A percentile compares a stretch with the other conserved stretches of the same genome.
Evolutionary conservation across 2,113 vertebrate species (phyloP).

Genomic region (Ptyas mucosa): DNA sequence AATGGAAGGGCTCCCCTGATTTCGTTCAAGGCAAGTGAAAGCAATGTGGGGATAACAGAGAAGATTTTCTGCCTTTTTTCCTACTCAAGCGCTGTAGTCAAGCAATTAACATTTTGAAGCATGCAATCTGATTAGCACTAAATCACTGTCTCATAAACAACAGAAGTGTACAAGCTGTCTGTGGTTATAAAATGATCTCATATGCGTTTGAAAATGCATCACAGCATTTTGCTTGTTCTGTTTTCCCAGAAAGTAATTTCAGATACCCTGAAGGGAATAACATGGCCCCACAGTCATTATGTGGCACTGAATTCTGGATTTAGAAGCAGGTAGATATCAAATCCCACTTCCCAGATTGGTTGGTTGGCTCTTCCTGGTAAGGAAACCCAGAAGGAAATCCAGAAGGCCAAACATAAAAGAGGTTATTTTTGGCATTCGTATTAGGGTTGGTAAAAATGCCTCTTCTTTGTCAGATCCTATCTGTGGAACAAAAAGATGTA

Average conservation of each 20-base stretch:
- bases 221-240: neutral
- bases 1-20: neutral
- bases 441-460: neutral
- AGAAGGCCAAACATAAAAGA: neutral
- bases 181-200: neutral
- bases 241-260: neutral
- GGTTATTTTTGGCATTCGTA: neutral
- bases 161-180: neutral
- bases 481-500: neutral
- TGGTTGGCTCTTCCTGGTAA: neutral
- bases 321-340: neutral
- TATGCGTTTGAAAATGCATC: neutral
- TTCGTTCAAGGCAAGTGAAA: neutral
- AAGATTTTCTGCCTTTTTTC: neutral
- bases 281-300: neutral
- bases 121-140: constrained; percentile 1
- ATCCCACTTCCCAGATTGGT: neutral
- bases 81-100: neutral
- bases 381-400: neutral
- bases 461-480: neutral
- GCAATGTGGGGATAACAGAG: neutral
- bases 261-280: neutral
- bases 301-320: neutral
- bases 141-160: neutral
- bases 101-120: constrained; percentile 5